phyloP scores from a whole-genome alignment of 2,888 invertebrate genomes.

The Didymodactylos carnosus region DNA sequence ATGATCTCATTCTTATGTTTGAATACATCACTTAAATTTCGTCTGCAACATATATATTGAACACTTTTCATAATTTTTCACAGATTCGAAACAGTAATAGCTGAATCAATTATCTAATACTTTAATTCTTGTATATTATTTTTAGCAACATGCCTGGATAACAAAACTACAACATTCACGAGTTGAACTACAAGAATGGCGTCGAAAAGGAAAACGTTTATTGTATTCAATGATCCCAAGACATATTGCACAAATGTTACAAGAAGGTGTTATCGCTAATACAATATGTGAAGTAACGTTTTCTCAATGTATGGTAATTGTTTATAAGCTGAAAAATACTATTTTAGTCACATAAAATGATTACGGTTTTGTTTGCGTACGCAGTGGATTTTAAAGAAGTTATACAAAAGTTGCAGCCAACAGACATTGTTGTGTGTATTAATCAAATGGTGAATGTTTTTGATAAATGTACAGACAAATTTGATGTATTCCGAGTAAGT shows the following conservation, averaged over 20 bases:
- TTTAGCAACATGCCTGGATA: slow-evolving; percentile 13
- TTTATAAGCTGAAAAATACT: background rate
- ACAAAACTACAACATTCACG: slow-evolving; percentile 4
- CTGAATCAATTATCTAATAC: background rate
- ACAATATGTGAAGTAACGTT: background rate
- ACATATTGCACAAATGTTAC: slow-evolving; percentile 6
- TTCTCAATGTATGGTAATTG: background rate
- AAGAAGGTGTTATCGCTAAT: slow-evolving; percentile 4
- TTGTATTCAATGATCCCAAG: slow-evolving; percentile 10
- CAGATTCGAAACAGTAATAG: too few species aligned
- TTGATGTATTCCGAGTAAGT: background rate
- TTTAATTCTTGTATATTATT: background rate
- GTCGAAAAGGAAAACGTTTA: slow-evolving; percentile 8
- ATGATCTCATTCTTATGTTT: too few species aligned
- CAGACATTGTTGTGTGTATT: background rate
- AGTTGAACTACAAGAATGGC: slow-evolving; percentile 9
- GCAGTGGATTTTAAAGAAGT: slow-evolving; percentile 3
- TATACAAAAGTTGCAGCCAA: background rate
- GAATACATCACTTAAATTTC: too few species aligned
- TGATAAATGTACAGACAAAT: background rate
- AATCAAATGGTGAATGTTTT: slow-evolving; percentile 6
- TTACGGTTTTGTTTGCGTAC: slow-evolving; percentile 8
- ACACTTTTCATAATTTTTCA: too few species aligned
- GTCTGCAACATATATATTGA: too few species aligned
- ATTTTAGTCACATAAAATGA: background rate